Percentiles rank a stretch among this genome's conserved stretches.
Evolutionary conservation across 2,113 vertebrate genomes (phyloP).

Genomic region (Caranx melampygus): DNA sequence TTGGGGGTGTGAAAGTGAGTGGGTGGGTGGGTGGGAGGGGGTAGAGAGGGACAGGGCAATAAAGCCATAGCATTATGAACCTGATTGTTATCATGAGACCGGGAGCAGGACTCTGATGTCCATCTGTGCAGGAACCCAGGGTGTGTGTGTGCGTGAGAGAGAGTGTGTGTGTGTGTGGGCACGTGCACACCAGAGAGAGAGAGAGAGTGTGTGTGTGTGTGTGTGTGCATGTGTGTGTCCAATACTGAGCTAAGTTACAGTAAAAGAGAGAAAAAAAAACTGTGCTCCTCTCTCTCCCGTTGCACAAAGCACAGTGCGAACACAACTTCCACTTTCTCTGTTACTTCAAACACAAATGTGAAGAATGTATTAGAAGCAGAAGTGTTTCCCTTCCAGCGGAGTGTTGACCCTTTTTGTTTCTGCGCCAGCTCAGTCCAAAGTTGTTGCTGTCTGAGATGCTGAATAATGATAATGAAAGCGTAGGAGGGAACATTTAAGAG

Average conservation of each 20-base stretch:
- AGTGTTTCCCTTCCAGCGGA: background rate
- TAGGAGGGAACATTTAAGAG: slow-evolving; percentile 47
- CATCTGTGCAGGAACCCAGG: slow-evolving; percentile 46
- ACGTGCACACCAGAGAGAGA: background rate
- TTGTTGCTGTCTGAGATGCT: slow-evolving; percentile 24
- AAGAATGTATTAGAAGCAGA: slow-evolving; percentile 11
- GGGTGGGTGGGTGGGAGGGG: background rate
- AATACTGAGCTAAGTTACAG: background rate
- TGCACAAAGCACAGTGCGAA: background rate
- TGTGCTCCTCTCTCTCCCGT: background rate
- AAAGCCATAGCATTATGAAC: slow-evolving; percentile 59
- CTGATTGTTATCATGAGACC: slow-evolving; percentile 63
- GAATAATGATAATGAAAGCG: slow-evolving; percentile 43
- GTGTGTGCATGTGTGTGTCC: background rate
- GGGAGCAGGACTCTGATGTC: slow-evolving; percentile 48
- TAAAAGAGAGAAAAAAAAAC: too few species aligned
- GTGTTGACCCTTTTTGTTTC: slow-evolving; percentile 32
- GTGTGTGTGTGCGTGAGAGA: slow-evolving; percentile 17
- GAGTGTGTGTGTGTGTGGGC: background rate
- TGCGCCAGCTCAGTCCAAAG: background rate
- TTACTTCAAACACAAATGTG: slow-evolving; percentile 47
- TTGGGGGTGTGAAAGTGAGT: slow-evolving; percentile 43
- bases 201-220: background rate
- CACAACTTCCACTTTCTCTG: slow-evolving; percentile 11
- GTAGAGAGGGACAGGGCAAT: slow-evolving; percentile 18